phyloP scores from a whole-genome alignment of 2,113 vertebrate species.

The Menidia beryllina region DNA sequence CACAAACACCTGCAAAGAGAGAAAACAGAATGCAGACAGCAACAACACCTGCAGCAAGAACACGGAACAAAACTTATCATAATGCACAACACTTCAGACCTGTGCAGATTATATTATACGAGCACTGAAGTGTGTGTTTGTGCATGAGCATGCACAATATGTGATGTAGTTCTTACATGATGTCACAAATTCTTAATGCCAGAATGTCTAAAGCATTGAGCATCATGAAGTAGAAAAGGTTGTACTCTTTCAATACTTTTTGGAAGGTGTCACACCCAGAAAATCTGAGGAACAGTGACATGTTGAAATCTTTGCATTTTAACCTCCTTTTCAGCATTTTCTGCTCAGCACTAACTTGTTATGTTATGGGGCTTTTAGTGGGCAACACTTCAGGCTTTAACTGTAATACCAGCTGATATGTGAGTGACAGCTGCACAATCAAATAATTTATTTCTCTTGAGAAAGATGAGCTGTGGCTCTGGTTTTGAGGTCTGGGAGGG shows the following conservation, averaged over 20 bases:
- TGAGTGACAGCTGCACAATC: slow-evolving; percentile 3
- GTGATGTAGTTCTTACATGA: too few species aligned
- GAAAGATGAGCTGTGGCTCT: slow-evolving; percentile 12
- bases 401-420: not conserved
- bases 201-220: not conserved
- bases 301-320: not conserved
- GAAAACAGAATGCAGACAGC: too few species aligned
- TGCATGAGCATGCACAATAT: too few species aligned
- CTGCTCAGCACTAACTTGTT: not conserved
- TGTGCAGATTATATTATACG: too few species aligned
- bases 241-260: not conserved
- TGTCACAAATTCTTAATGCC: not conserved
- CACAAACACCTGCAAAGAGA: too few species aligned
- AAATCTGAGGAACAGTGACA: not conserved
- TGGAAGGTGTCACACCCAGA: not conserved
- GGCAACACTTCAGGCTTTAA: not conserved
- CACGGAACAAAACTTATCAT: too few species aligned
- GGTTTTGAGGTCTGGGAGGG: slow-evolving; percentile 26
- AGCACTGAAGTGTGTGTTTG: too few species aligned
- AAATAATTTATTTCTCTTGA: slow-evolving; percentile 3
- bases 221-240: not conserved
- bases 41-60: too few species aligned
- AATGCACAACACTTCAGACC: too few species aligned
- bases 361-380: not conserved
- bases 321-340: not conserved